Evolutionary conservation across 2,113 vertebrate genomes (phyloP).

Genomic region (Xenopus borealis): DNA sequence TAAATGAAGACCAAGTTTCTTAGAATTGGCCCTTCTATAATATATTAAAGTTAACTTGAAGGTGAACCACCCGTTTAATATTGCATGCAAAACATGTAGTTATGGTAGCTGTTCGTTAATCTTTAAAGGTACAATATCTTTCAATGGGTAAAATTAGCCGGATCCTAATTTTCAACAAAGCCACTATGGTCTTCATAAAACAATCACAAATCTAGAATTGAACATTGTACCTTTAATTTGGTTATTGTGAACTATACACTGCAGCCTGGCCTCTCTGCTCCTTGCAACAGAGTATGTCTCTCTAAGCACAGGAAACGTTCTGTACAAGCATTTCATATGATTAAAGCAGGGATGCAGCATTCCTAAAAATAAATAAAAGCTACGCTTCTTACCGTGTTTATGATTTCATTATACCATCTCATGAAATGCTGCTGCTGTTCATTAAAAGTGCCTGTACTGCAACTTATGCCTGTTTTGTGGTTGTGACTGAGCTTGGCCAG

Average conservation of each 20-base stretch:
- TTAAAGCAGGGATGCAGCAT: too few species aligned
- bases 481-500: neutral
- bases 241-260: neutral
- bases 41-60: too few species aligned
- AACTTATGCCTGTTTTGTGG: neutral
- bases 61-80: neutral
- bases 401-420: too few species aligned
- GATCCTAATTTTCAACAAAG: neutral
- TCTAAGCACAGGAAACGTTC: neutral
- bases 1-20: too few species aligned
- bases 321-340: too few species aligned
- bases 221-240: constrained; percentile 6
- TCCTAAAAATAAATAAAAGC: too few species aligned
- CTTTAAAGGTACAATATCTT: neutral
- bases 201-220: neutral
- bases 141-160: neutral
- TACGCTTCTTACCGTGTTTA: too few species aligned
- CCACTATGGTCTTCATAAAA: neutral
- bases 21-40: too few species aligned
- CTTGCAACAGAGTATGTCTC: neutral
- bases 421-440: too few species aligned
- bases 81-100: neutral
- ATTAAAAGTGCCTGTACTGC: neutral
- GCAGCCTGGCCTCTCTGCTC: neutral
- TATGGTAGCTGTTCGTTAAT: too few species aligned